Conservation (phyloP, 2,113 vertebrate genomes). For the Nothoprocta pentlandii region DNA sequence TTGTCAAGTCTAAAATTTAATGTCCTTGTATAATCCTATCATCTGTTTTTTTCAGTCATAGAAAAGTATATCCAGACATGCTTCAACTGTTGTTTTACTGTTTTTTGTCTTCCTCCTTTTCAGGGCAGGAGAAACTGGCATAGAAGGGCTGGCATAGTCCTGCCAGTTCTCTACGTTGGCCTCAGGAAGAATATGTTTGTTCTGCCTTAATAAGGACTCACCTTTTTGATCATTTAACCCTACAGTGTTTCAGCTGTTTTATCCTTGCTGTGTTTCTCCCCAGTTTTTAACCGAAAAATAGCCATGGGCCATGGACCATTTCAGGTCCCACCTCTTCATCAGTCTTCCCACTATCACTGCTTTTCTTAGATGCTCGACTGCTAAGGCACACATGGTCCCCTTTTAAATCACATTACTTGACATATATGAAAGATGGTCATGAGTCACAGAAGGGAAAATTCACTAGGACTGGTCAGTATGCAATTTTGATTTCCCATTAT, state of each 20-base stretch:
- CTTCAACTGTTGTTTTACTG: background rate
- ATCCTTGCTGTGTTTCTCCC: background rate
- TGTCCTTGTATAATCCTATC: background rate
- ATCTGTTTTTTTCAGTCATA: rapidly evolving
- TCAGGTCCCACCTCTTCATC: background rate
- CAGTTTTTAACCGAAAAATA: background rate
- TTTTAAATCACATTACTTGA: background rate
- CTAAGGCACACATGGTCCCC: background rate
- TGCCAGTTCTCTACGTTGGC: background rate
- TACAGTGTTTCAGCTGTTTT: background rate
- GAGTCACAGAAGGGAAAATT: background rate
- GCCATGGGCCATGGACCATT: background rate
- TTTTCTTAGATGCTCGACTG: background rate
- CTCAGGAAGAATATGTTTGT: background rate
- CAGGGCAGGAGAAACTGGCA: no score
- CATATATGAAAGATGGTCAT: background rate
- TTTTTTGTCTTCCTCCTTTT: background rate
- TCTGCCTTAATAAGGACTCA: background rate
- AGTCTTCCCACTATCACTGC: background rate
- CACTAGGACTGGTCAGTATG: background rate
- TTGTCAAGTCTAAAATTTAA: background rate
- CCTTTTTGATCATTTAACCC: background rate
- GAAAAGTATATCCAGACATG: background rate
- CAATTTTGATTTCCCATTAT: background rate
- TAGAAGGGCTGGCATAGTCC: no score